Evolutionary conservation across 1,140 invertebrate species (phyloP).

Genomic region (Cardiocondyla obscurior): DNA sequence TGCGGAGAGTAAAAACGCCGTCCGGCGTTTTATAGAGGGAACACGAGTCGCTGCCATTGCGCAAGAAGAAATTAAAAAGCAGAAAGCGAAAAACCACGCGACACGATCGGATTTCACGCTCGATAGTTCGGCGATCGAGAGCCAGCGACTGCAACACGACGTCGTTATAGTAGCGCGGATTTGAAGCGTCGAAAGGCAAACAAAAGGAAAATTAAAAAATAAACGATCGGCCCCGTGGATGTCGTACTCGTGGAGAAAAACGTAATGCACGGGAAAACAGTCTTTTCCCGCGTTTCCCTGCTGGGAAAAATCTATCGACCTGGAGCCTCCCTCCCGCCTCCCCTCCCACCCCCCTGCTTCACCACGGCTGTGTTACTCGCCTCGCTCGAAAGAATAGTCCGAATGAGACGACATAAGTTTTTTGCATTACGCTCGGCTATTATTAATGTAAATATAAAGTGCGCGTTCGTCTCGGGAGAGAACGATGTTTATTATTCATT

Average conservation of each 20-base stretch:
- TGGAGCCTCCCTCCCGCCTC: too few species aligned
- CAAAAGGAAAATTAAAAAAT: slow-evolving; percentile 58
- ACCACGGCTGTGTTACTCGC: neutral
- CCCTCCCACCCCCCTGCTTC: neutral
- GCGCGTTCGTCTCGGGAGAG: slow-evolving; percentile 52
- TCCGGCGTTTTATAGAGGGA: slow-evolving; percentile 30
- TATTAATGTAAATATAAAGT: slow-evolving; percentile 59
- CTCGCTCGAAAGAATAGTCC: slow-evolving; percentile 39
- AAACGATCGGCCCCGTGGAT: slow-evolving; percentile 43
- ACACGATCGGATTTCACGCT: slow-evolving; percentile 58
- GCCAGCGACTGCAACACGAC: slow-evolving; percentile 44
- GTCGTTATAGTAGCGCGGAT: slow-evolving; percentile 53
- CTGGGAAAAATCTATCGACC: slow-evolving; percentile 48
- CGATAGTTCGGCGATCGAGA: slow-evolving; percentile 54
- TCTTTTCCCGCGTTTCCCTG: slow-evolving; percentile 46
- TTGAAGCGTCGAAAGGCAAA: slow-evolving; percentile 57
- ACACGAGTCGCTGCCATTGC: slow-evolving; percentile 4
- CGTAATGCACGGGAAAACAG: slow-evolving; percentile 55
- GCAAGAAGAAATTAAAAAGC: slow-evolving; percentile 54
- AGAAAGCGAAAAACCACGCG: slow-evolving; percentile 56
- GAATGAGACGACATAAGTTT: slow-evolving; percentile 57
- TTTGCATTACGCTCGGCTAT: slow-evolving; percentile 54
- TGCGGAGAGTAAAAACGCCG: neutral
- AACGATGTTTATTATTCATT: slow-evolving; percentile 59
- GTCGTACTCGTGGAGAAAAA: slow-evolving; percentile 32